These are phyloP conservation scores for Channa argus DNA, from an alignment of 2,113 vertebrate species.

Conservation along the genomic window DNA sequence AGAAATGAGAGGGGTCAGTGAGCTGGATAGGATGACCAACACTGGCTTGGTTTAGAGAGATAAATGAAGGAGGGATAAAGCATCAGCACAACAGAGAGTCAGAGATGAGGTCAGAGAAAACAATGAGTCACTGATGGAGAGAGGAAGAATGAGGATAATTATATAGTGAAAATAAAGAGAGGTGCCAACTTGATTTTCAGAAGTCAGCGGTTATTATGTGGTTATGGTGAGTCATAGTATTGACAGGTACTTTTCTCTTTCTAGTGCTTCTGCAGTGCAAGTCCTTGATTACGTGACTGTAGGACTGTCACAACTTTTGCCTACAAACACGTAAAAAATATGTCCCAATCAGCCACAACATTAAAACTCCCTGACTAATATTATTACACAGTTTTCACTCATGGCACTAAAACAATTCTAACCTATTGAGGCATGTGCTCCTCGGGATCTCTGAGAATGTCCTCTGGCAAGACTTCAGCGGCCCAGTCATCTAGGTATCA, in stretches of 20 bases:
- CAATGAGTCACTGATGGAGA: slow-evolving; percentile 45
- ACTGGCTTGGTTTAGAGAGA: slow-evolving; percentile 15
- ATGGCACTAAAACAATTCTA: too few relatives aligned
- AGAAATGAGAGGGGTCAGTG: slow-evolving; percentile 59
- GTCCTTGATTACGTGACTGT: slow-evolving; percentile 24
- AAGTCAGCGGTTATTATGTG: slow-evolving; percentile 32
- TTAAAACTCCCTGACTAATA: too few relatives aligned
- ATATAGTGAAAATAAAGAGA: slow-evolving; percentile 3
- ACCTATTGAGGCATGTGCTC: too few relatives aligned
- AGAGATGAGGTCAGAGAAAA: slow-evolving; percentile 50
- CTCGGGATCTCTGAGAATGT: too few relatives aligned
- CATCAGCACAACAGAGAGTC: slow-evolving; percentile 11
- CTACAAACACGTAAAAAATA: not conserved
- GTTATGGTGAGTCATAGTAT: slow-evolving; percentile 51
- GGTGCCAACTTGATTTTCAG: slow-evolving; percentile 30
- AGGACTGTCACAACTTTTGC: not conserved
- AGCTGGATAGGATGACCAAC: slow-evolving; percentile 15
- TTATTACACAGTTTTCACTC: too few relatives aligned
- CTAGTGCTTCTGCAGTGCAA: not conserved
- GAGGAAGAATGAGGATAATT: slow-evolving; percentile 47
- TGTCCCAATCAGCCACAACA: too few relatives aligned
- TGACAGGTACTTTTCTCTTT: slow-evolving; percentile 37
- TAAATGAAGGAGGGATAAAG: slow-evolving; percentile 34
- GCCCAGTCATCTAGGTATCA: too few relatives aligned
- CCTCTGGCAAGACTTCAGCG: too few relatives aligned